phyloP scores from a whole-genome alignment of 2,113 vertebrate species.

The Oreochromis spilurus region DNA sequence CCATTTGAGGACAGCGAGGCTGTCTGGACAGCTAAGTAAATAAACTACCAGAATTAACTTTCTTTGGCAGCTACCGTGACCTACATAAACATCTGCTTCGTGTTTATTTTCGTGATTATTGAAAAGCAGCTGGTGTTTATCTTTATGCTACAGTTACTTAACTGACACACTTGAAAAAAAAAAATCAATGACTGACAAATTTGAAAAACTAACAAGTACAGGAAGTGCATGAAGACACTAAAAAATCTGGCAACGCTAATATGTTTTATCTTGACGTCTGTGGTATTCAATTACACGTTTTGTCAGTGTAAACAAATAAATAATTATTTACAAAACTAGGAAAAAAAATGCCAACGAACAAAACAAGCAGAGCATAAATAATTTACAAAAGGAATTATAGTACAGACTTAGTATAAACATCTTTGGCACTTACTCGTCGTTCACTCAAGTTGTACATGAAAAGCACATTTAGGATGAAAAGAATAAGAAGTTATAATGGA shows the following conservation, averaged over 20 bases:
- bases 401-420: conserved; percentile 96
- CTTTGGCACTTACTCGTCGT: conserved; percentile 56
- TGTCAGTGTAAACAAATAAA: conserved; percentile 95
- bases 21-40: conserved; percentile 1
- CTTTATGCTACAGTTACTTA: neutral
- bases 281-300: conserved; percentile 75
- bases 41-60: conserved; percentile 12
- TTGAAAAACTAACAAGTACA: conserved; percentile 27
- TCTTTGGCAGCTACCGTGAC: neutral
- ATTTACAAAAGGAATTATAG: conserved; percentile 91
- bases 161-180: neutral
- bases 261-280: conserved; percentile 76
- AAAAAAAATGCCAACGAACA: conserved; percentile 67
- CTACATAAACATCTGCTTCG: neutral
- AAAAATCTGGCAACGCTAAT: conserved; percentile 57
- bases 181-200: neutral
- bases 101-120: neutral
- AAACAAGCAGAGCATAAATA: conserved; percentile 83
- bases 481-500: conserved; percentile 2
- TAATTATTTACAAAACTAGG: conserved; percentile 92
- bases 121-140: conserved; percentile 8
- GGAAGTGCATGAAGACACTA: conserved; percentile 37
- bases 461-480: conserved; percentile 40
- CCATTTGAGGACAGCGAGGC: conserved; percentile 9
- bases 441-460: conserved; percentile 40